A percentile compares a stretch with the other conserved stretches of the same genome.
These are phyloP conservation scores for Bombus pascuorum DNA, from an alignment of 1,140 invertebrate genomes.

Conservation along the genomic window DNA sequence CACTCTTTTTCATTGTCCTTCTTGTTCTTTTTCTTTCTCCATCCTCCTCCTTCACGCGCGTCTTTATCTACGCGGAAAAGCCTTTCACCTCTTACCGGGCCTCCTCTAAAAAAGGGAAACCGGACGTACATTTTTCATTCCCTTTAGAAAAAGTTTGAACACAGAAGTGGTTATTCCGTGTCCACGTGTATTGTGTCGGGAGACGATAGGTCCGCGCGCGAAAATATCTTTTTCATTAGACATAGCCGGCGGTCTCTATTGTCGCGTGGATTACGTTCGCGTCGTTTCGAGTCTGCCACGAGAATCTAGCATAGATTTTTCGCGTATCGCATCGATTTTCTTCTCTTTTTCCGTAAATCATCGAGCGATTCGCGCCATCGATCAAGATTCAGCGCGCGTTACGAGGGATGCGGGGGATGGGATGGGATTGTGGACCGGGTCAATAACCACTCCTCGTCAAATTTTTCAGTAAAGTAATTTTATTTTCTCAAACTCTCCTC, in stretches of 20 bases:
- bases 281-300: not conserved
- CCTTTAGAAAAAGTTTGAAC: slow-evolving; percentile 72
- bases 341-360: not conserved
- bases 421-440: slow-evolving; percentile 76
- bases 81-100: not conserved
- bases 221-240: slow-evolving; percentile 19
- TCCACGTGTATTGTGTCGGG: slow-evolving; percentile 66
- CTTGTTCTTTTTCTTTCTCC: not conserved
- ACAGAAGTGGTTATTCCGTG: slow-evolving; percentile 79
- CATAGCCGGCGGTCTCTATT: not conserved
- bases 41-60: not conserved
- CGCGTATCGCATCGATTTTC: not conserved
- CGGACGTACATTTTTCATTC: slow-evolving; percentile 21
- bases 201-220: slow-evolving; percentile 45
- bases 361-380: not conserved
- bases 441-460: slow-evolving; percentile 80
- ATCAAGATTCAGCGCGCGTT: slow-evolving; percentile 20
- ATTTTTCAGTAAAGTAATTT: slow-evolving; percentile 79
- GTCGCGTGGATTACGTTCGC: not conserved
- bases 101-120: not conserved
- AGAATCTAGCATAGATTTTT: not conserved
- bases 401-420: slow-evolving; percentile 58
- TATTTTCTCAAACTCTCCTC: slow-evolving; percentile 71
- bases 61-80: not conserved
- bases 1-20: not conserved